Evolutionary conservation across 2,888 invertebrate species (phyloP).

Genomic region (Campopleginae sp.): DNA sequence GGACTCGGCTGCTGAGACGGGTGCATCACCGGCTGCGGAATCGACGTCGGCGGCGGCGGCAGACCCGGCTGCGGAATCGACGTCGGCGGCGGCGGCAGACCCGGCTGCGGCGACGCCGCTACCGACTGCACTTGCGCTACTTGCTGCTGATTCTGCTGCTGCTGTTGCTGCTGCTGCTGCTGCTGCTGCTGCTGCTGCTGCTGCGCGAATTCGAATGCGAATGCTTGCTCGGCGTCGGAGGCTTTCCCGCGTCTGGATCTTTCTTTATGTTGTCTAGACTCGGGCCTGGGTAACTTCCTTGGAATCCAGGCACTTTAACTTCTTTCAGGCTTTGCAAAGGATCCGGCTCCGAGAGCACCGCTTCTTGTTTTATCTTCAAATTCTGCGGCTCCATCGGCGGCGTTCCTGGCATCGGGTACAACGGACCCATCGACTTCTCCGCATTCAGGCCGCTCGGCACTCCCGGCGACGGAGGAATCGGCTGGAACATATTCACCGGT

Average conservation of each 20-base stretch:
- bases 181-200: conserved; percentile 55
- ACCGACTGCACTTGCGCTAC: conserved; percentile 80
- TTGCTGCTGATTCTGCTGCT: conserved; percentile 73
- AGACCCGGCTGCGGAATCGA: conserved; percentile 89
- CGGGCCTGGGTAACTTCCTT: conserved; percentile 88
- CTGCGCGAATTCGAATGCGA: conserved; percentile 73
- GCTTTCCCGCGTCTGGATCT: conserved; percentile 87
- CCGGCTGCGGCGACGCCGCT: conserved; percentile 80
- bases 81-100: conserved; percentile 87
- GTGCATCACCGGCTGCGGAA: conserved; percentile 90
- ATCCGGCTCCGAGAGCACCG: conserved; percentile 87
- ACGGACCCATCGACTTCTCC: conserved; percentile 72
- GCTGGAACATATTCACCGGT: conserved; percentile 79
- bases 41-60: conserved; percentile 88
- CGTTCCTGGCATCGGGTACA: conserved; percentile 80
- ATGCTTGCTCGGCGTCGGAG: conserved; percentile 82
- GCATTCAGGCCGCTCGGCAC: conserved; percentile 55
- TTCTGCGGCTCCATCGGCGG: conserved; percentile 88
- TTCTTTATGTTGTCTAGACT: conserved; percentile 90
- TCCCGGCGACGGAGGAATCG: conserved; percentile 77
- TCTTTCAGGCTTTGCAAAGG: conserved; percentile 92
- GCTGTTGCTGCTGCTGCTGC: conserved; percentile 69
- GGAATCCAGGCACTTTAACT: conserved; percentile 91
- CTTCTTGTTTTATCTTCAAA: conserved; percentile 90
- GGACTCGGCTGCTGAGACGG: conserved; percentile 91